Conservation (phyloP, 2,797 vertebrate species). For the Lophius americanus region DNA sequence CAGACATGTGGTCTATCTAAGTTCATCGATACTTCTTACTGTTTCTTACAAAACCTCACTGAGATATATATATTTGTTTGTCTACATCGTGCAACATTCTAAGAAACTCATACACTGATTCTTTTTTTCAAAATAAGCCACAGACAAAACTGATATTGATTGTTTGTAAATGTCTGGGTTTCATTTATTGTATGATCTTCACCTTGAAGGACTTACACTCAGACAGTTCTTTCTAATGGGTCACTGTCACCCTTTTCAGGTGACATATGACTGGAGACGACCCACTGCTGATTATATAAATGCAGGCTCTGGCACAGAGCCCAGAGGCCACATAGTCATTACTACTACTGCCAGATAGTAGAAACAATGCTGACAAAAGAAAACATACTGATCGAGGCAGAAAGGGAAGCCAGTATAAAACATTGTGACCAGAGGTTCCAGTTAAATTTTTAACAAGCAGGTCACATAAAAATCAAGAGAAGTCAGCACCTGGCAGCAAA, state of each 20-base stretch:
- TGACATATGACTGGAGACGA: constrained; percentile 20
- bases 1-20: no score
- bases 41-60: no score
- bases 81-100: constrained; percentile 1
- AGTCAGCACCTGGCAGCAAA: not conserved
- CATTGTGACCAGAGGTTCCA: not conserved
- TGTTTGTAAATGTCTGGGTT: constrained; percentile 3
- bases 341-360: constrained; percentile 21
- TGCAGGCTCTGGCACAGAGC: constrained; percentile 31
- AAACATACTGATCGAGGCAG: constrained; percentile 26
- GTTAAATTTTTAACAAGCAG: constrained; percentile 44
- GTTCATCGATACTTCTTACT: no score
- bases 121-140: constrained; percentile 31
- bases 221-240: constrained; percentile 15
- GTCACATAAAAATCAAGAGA: constrained; percentile 19
- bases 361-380: constrained; percentile 26
- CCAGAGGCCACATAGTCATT: constrained; percentile 31
- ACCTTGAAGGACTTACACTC: not conserved
- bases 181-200: not conserved
- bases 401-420: constrained; percentile 29
- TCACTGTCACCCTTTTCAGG: constrained; percentile 2
- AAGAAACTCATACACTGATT: not conserved
- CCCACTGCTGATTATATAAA: constrained; percentile 31
- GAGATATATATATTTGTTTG: not conserved
- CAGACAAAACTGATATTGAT: constrained; percentile 11